A percentile compares a stretch with the other conserved stretches of the same genome.
Evolutionary conservation across 2,888 invertebrate genomes (phyloP).

Genomic region (Lapara coniferarum): DNA sequence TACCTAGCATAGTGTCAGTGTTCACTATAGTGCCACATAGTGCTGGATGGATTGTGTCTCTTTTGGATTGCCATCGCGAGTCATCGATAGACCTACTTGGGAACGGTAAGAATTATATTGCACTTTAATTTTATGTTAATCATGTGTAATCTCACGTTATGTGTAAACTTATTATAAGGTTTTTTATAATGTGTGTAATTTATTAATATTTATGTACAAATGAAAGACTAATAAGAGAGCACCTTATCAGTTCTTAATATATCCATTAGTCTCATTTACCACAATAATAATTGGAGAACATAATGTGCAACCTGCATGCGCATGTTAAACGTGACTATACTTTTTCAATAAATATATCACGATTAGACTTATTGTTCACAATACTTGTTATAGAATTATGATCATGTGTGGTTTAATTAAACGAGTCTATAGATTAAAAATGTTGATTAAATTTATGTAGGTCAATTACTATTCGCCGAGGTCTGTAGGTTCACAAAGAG

Average conservation of each 20-base stretch:
- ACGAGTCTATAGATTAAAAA: not conserved
- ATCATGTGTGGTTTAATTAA: not conserved
- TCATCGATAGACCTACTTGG: slow-evolving; percentile 77
- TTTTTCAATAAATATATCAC: slow-evolving; percentile 24
- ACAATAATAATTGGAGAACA: slow-evolving; percentile 11
- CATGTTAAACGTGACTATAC: slow-evolving; percentile 16
- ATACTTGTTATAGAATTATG: not conserved
- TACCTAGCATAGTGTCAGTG: slow-evolving; percentile 74
- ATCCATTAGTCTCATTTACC: slow-evolving; percentile 3
- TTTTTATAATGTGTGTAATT: slow-evolving; percentile 18
- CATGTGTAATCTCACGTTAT: slow-evolving; percentile 15
- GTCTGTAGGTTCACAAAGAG: slow-evolving; percentile 18
- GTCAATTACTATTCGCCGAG: slow-evolving; percentile 17
- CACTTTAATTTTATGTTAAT: slow-evolving; percentile 33
- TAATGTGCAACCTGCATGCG: slow-evolving; percentile 1
- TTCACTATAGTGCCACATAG: slow-evolving; percentile 74
- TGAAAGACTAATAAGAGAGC: not conserved
- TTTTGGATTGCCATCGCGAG: slow-evolving; percentile 80
- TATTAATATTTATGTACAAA: slow-evolving; percentile 21
- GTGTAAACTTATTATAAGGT: slow-evolving; percentile 18
- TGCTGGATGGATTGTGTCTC: slow-evolving; percentile 80
- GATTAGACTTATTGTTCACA: not conserved
- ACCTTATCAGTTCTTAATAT: slow-evolving; percentile 13
- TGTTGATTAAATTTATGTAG: slow-evolving; percentile 15
- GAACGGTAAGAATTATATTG: slow-evolving; percentile 70